These are phyloP conservation scores for Drepanosiphum platanoidis DNA, from an alignment of 2,888 invertebrate species.

Conservation along the genomic window DNA sequence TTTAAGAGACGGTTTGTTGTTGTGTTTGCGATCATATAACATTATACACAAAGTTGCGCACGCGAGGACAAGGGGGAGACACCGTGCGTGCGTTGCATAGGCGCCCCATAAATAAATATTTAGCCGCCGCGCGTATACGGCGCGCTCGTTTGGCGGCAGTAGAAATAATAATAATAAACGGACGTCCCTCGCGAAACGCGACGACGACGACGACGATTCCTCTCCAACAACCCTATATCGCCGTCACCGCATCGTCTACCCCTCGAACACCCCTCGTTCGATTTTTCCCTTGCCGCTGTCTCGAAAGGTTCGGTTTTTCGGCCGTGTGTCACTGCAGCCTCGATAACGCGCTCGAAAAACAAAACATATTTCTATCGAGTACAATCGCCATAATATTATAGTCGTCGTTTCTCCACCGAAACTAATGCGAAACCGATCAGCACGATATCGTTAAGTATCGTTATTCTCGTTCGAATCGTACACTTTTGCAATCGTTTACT, in stretches of 20 bases:
- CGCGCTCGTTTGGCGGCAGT: slow-evolving; percentile 18
- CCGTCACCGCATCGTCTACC: background rate
- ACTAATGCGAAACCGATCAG: too few relatives aligned
- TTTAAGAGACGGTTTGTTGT: slow-evolving; percentile 38
- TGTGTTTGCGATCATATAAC: background rate
- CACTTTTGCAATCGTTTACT: too few relatives aligned
- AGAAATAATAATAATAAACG: slow-evolving; percentile 33
- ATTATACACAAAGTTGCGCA: background rate
- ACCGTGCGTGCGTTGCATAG: slow-evolving; percentile 1
- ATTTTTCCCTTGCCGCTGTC: background rate
- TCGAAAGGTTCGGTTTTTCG: background rate
- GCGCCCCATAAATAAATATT: slow-evolving; percentile 62
- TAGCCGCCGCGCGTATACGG: slow-evolving; percentile 1
- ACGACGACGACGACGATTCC: background rate
- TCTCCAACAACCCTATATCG: background rate
- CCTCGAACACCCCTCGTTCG: background rate
- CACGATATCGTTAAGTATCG: too few relatives aligned
- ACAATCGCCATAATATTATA: background rate
- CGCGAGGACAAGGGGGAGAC: background rate
- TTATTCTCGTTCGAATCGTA: too few relatives aligned
- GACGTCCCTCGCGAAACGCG: background rate
- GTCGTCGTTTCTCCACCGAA: background rate
- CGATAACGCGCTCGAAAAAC: background rate
- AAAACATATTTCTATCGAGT: background rate
- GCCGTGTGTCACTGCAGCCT: background rate